Evolutionary conservation across 2,797 vertebrate species (phyloP).

Genomic region (Microcaecilia unicolor): DNA sequence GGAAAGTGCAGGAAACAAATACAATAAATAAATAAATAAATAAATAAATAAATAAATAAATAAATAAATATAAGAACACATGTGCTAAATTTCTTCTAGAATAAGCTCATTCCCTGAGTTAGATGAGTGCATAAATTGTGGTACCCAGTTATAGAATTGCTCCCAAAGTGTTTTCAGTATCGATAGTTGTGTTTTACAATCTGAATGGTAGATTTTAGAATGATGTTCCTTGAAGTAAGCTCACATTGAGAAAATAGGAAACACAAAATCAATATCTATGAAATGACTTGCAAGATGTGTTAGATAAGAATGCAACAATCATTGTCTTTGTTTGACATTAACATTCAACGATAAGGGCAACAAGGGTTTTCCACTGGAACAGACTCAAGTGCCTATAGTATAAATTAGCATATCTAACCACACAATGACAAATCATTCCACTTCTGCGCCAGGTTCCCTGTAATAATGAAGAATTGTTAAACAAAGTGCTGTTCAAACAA

Average conservation of each 20-base stretch:
- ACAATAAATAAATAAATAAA: no score
- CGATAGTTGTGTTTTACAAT: background rate
- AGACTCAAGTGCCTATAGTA: fast-evolving
- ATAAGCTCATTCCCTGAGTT: no score
- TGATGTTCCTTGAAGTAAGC: background rate
- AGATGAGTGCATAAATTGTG: no score
- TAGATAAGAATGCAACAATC: constrained; percentile 27
- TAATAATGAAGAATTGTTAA: background rate
- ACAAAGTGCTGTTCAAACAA: no score
- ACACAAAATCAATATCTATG: constrained; percentile 10
- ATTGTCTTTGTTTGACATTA: constrained; percentile 22
- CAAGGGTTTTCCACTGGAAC: background rate
- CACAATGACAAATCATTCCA: background rate
- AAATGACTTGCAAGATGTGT: constrained; percentile 28
- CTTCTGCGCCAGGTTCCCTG: background rate
- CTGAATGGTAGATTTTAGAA: constrained; percentile 32
- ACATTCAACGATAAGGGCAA: constrained; percentile 15
- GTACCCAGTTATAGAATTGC: no score
- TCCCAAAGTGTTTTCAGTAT: background rate
- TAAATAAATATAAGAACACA: no score
- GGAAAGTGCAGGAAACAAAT: no score
- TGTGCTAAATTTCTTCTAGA: no score
- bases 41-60: no score
- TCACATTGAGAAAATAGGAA: background rate
- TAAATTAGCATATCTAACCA: background rate